Percentiles rank a stretch among this genome's conserved stretches.
These are phyloP conservation scores for Cordilura impudica DNA, from an alignment of 2,888 invertebrate species.

Conservation along the genomic window DNA sequence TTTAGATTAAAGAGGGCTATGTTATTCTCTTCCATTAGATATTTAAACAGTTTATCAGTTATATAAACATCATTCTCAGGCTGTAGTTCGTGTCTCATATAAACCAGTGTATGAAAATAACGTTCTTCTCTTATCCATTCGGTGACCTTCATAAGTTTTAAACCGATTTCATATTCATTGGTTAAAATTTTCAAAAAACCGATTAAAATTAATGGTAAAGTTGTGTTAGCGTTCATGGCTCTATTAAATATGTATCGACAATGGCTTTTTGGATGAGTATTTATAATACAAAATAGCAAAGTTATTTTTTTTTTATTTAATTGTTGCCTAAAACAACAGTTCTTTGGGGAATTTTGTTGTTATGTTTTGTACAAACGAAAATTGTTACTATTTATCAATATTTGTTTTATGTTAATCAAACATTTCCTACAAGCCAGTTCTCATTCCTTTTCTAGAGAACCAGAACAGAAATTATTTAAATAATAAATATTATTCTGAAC, in stretches of 20 bases:
- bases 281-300: neutral
- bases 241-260: neutral
- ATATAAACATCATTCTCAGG: neutral
- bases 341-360: too few species aligned
- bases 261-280: neutral
- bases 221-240: neutral
- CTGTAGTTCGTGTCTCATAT: neutral
- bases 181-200: conserved; percentile 17
- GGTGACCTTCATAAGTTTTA: neutral
- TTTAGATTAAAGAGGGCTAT: neutral
- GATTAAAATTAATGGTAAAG: conserved; percentile 3
- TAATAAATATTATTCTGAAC: too few species aligned
- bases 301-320: too few species aligned
- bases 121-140: neutral
- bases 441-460: too few species aligned
- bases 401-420: too few species aligned
- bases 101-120: neutral
- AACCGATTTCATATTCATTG: conserved; percentile 1
- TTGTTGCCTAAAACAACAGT: too few species aligned
- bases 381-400: too few species aligned
- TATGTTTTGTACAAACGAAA: too few species aligned
- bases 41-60: neutral
- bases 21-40: neutral
- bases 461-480: too few species aligned
- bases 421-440: too few species aligned